Percentiles rank a stretch among this genome's conserved stretches.
These are phyloP conservation scores for Scaptodrosophila latifasciaeformis DNA, from an alignment of 2,888 invertebrate species.

Conservation along the genomic window DNA sequence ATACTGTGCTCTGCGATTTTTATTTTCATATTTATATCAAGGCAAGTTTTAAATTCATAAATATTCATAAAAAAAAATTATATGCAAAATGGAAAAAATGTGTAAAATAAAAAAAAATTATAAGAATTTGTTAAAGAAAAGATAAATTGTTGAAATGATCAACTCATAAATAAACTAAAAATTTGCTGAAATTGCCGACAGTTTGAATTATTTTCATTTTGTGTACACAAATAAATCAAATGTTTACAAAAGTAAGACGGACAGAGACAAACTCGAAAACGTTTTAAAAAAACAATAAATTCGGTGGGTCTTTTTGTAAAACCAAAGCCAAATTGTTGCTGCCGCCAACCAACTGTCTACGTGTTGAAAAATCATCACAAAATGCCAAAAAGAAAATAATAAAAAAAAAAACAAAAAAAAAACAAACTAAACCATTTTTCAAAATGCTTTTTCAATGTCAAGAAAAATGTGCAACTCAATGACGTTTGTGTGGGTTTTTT, in stretches of 20 bases:
- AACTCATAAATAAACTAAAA: background rate
- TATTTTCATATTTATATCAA: too few species aligned
- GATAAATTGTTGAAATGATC: conserved; percentile 1
- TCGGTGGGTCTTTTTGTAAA: too few species aligned
- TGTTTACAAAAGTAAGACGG: too few species aligned
- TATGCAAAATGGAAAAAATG: background rate
- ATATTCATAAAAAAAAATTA: background rate
- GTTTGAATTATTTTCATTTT: conserved; percentile 4
- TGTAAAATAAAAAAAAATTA: conserved; percentile 7
- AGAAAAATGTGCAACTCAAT: conserved; percentile 5
- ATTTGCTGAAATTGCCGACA: background rate
- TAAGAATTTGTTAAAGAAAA: conserved; percentile 10
- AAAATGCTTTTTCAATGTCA: conserved; percentile 14
- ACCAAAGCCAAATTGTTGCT: too few species aligned
- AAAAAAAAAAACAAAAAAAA: conserved; percentile 8
- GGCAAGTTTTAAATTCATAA: conserved; percentile 1
- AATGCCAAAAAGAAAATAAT: conserved; percentile 5
- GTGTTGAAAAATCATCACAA: conserved; percentile 12
- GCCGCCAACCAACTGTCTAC: too few species aligned
- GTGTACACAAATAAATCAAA: too few species aligned
- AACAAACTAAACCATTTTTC: conserved; percentile 1
- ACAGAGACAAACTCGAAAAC: too few species aligned
- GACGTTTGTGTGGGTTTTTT: background rate
- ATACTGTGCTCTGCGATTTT: too few species aligned
- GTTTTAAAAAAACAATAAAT: too few species aligned